phyloP scores from a whole-genome alignment of 1,140 invertebrate genomes.

The Philaenus spumarius region DNA sequence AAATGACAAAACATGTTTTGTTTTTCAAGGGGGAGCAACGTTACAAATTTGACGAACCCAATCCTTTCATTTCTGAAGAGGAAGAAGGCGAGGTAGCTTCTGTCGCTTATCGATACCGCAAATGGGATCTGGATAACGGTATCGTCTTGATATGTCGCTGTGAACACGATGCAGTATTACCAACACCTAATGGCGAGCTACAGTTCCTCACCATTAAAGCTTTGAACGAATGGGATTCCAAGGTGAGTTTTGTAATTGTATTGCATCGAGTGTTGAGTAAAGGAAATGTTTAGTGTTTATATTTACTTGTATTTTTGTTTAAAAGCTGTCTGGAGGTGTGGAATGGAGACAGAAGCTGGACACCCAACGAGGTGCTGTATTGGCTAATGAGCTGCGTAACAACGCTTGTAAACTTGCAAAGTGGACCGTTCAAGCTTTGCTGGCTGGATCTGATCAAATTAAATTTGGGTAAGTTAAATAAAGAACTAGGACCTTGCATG shows the following conservation, averaged over 20 bases:
- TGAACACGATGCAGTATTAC: constrained; percentile 94
- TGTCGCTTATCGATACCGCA: constrained; percentile 93
- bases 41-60: constrained; percentile 83
- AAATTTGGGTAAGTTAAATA: constrained; percentile 74
- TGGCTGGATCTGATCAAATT: constrained; percentile 95
- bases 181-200: constrained; percentile 81
- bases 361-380: constrained; percentile 92
- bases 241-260: constrained; percentile 42
- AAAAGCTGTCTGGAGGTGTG: constrained; percentile 79
- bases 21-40: constrained; percentile 63
- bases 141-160: constrained; percentile 88
- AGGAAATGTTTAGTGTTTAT: too few species aligned
- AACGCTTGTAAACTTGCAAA: constrained; percentile 99
- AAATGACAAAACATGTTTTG: too few species aligned
- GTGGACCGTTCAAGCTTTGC: constrained; percentile 95
- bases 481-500: too few species aligned
- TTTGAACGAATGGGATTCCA: constrained; percentile 98
- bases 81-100: constrained; percentile 89
- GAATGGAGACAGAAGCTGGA: constrained; percentile 98
- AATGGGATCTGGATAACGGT: constrained; percentile 93
- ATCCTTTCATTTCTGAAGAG: constrained; percentile 91
- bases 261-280: too few species aligned
- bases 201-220: constrained; percentile 97
- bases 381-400: constrained; percentile 97
- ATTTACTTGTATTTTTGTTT: constrained; percentile 21